A percentile compares a stretch with the other conserved stretches of the same genome.
Evolutionary conservation across 2,888 invertebrate species (phyloP).

Genomic region (Sericinus montela): DNA sequence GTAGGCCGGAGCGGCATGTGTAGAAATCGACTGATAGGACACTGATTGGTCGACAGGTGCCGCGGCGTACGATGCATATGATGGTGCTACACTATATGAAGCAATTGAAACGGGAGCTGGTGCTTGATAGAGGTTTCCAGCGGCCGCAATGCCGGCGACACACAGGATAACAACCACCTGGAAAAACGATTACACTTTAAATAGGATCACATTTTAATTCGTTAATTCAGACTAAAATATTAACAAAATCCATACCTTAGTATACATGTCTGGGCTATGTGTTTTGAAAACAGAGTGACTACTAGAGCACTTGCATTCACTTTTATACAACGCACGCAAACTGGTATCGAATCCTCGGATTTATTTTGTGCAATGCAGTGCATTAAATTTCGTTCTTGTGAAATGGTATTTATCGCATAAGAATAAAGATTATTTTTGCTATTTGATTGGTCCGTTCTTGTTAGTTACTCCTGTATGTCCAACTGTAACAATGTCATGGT

Average conservation of each 20-base stretch:
- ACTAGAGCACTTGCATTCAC: slow-evolving; percentile 47
- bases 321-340: slow-evolving; percentile 61
- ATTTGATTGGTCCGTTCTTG: background rate
- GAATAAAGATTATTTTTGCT: slow-evolving; percentile 24
- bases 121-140: slow-evolving; percentile 52
- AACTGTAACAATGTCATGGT: slow-evolving; percentile 46
- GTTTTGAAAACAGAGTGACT: slow-evolving; percentile 54
- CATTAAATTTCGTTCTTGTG: slow-evolving; percentile 20
- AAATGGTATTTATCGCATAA: slow-evolving; percentile 26
- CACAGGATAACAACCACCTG: slow-evolving; percentile 65
- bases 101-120: slow-evolving; percentile 43
- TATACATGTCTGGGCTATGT: slow-evolving; percentile 52
- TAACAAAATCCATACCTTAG: slow-evolving; percentile 43
- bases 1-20: slow-evolving; percentile 31
- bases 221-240: background rate
- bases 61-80: slow-evolving; percentile 19
- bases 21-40: slow-evolving; percentile 30
- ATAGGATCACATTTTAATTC: background rate
- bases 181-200: slow-evolving; percentile 21
- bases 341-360: slow-evolving; percentile 54
- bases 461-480: slow-evolving; percentile 20
- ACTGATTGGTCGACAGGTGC: slow-evolving; percentile 30
- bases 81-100: slow-evolving; percentile 31
- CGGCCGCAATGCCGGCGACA: slow-evolving; percentile 63
- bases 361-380: slow-evolving; percentile 39